Conservation (phyloP, 2,888 invertebrate species). For the Cordylochernes scorpioides region DNA sequence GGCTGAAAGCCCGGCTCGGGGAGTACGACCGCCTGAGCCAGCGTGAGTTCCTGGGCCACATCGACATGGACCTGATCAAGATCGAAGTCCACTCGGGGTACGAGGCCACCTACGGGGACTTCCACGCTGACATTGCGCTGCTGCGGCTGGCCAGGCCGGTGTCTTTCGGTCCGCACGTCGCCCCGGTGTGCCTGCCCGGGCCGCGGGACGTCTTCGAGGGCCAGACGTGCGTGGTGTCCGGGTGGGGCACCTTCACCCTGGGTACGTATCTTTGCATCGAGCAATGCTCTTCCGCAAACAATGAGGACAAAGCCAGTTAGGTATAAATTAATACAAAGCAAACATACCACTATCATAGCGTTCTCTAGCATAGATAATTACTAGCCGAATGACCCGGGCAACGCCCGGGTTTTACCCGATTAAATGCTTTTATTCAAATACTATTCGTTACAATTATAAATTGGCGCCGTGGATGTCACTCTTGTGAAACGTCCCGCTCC, state of each 20-base stretch:
- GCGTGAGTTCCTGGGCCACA: constrained; percentile 38
- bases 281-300: too few relatives aligned
- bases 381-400: too few relatives aligned
- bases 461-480: too few relatives aligned
- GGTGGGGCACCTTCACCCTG: constrained; percentile 63
- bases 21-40: constrained; percentile 57
- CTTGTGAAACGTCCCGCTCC: too few relatives aligned
- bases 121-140: constrained; percentile 46
- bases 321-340: too few relatives aligned
- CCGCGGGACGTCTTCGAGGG: constrained; percentile 25
- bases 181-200: constrained; percentile 37
- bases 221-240: constrained; percentile 36
- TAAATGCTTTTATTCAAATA: too few relatives aligned
- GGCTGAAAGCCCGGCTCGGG: constrained; percentile 36
- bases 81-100: constrained; percentile 16
- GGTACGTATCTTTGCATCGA: too few relatives aligned
- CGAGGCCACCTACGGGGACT: constrained; percentile 26
- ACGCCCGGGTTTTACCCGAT: too few relatives aligned
- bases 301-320: too few relatives aligned
- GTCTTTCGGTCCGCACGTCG: constrained; percentile 37
- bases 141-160: constrained; percentile 36
- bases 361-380: constrained; percentile 5
- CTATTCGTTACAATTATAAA: too few relatives aligned
- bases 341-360: too few relatives aligned
- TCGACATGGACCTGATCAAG: constrained; percentile 32